These are phyloP conservation scores for Poicephalus meyeri DNA, from an alignment of 2,113 vertebrate genomes.

Conservation along the genomic window DNA sequence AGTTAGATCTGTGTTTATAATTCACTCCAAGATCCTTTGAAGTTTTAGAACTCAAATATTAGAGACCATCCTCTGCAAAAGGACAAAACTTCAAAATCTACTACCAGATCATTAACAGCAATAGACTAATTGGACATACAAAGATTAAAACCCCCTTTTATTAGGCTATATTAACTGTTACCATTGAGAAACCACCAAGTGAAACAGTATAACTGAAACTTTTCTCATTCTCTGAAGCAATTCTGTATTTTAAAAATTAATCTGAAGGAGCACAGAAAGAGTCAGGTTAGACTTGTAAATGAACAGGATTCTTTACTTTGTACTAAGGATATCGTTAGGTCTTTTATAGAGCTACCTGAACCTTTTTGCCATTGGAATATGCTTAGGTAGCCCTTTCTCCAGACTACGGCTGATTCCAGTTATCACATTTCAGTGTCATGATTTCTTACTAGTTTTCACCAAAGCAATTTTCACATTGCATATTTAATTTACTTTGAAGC, in stretches of 20 bases:
- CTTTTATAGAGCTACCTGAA: background rate
- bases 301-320: background rate
- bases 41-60: background rate
- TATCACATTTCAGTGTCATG: background rate
- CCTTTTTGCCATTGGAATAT: background rate
- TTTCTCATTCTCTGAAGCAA: background rate
- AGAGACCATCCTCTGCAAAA: background rate
- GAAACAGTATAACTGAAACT: background rate
- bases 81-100: background rate
- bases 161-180: background rate
- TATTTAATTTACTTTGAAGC: constrained; percentile 19
- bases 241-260: background rate
- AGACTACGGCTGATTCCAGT: background rate
- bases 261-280: background rate
- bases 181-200: background rate
- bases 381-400: background rate
- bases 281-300: background rate
- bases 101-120: background rate
- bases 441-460: constrained; percentile 8
- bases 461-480: background rate
- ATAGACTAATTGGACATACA: background rate
- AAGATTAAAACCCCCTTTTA: background rate
- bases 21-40: too few species aligned
- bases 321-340: background rate
- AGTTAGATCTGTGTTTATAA: too few species aligned